Evolutionary conservation across 2,797 vertebrate genomes (phyloP).

Genomic region (Anguilla marmorata): DNA sequence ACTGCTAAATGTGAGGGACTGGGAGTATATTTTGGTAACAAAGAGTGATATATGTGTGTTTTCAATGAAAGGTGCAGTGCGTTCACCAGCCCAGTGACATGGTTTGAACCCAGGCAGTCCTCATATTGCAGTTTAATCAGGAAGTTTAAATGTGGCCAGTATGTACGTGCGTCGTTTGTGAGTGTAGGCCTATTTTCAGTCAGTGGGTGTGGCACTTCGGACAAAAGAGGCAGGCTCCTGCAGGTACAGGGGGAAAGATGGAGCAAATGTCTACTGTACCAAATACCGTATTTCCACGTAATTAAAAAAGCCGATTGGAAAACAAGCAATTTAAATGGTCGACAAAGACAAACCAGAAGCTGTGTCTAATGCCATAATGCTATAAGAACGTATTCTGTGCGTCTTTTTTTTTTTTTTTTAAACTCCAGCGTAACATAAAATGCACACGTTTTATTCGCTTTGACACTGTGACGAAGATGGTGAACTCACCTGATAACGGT

Average conservation of each 20-base stretch:
- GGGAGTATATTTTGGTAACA: neutral
- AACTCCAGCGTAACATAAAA: neutral
- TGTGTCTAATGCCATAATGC: neutral
- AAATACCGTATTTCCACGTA: neutral
- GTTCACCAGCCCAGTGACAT: neutral
- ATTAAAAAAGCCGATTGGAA: neutral
- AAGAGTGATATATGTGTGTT: neutral
- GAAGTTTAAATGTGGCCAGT: slow-evolving; percentile 1
- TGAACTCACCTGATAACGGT: slow-evolving; percentile 80
- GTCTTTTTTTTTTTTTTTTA: neutral
- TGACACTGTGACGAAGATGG: neutral
- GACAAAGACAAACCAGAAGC: neutral
- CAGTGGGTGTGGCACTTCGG: slow-evolving; percentile 62
- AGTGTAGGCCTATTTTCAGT: slow-evolving; percentile 15
- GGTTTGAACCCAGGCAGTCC: neutral
- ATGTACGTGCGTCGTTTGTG: neutral
- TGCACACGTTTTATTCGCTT: neutral
- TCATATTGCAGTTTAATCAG: neutral
- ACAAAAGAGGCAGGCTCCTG: neutral
- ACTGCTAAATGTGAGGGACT: neutral
- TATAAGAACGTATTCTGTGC: neutral
- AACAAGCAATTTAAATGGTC: neutral
- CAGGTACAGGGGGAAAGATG: neutral
- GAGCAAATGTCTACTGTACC: neutral
- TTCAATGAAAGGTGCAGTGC: neutral